Evolutionary conservation across 2,888 invertebrate species (phyloP).

Genomic region (Hofmannophila pseudospretella): DNA sequence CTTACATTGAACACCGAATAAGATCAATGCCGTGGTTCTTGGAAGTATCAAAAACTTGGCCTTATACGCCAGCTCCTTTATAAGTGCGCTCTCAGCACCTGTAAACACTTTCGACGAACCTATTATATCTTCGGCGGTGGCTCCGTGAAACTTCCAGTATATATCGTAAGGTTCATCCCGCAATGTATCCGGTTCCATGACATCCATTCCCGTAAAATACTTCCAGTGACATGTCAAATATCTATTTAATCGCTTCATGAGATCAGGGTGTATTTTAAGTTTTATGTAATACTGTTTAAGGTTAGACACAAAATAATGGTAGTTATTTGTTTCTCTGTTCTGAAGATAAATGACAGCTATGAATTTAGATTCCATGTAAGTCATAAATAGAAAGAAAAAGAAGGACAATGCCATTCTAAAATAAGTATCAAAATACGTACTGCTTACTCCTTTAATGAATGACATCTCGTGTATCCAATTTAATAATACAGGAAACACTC

Average conservation of each 20-base stretch:
- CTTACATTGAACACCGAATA: constrained; percentile 46
- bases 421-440: not conserved
- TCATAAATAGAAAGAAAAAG: constrained; percentile 24
- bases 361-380: constrained; percentile 31
- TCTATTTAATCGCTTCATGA: constrained; percentile 42
- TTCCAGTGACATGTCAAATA: constrained; percentile 59
- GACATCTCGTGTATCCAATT: not conserved
- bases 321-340: constrained; percentile 33
- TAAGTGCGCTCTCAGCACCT: constrained; percentile 35
- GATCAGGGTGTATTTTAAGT: constrained; percentile 41
- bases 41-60: constrained; percentile 47
- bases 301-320: constrained; percentile 44
- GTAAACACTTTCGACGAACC: constrained; percentile 36
- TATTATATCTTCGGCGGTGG: constrained; percentile 49
- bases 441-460: not conserved
- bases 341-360: constrained; percentile 42
- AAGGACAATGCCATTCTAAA: constrained; percentile 12
- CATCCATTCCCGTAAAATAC: constrained; percentile 47
- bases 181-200: constrained; percentile 39
- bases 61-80: constrained; percentile 44
- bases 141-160: constrained; percentile 56
- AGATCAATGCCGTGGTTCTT: constrained; percentile 31
- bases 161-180: constrained; percentile 52
- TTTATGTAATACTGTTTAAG: constrained; percentile 39
- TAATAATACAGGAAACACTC: not conserved